These are phyloP conservation scores for Epirrhoe alternata DNA, from an alignment of 2,888 invertebrate genomes.

Conservation along the genomic window DNA sequence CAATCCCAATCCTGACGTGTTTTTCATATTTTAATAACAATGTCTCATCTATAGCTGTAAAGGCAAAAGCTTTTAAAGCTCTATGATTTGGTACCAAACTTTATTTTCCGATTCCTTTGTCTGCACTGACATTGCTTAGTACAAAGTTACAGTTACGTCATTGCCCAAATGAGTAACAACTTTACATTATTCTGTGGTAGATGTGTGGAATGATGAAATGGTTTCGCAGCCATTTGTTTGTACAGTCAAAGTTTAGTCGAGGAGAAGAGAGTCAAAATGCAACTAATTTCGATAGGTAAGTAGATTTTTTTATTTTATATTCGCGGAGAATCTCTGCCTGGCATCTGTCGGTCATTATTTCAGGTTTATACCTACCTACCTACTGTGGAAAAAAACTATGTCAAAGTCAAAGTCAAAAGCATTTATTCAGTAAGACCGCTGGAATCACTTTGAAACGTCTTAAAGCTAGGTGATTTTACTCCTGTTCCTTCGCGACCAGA, in stretches of 20 bases:
- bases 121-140: constrained; percentile 41
- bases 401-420: too few relatives aligned
- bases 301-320: too few relatives aligned
- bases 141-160: constrained; percentile 57
- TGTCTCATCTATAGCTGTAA: background rate
- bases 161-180: constrained; percentile 41
- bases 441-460: too few relatives aligned
- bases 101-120: constrained; percentile 58
- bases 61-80: constrained; percentile 11
- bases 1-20: background rate
- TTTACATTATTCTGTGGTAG: constrained; percentile 25
- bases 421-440: too few relatives aligned
- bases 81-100: constrained; percentile 23
- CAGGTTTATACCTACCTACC: too few relatives aligned
- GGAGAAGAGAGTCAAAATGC: background rate
- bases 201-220: constrained; percentile 76
- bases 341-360: too few relatives aligned
- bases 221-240: constrained; percentile 75
- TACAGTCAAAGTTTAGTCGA: constrained; percentile 49
- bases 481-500: too few relatives aligned
- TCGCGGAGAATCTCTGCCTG: too few relatives aligned
- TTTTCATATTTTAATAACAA: background rate
- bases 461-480: too few relatives aligned
- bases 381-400: too few relatives aligned
- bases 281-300: too few relatives aligned